Base-by-base conservation (phyloP, 2,888 invertebrate genomes). In the Tachina fera region DNA sequence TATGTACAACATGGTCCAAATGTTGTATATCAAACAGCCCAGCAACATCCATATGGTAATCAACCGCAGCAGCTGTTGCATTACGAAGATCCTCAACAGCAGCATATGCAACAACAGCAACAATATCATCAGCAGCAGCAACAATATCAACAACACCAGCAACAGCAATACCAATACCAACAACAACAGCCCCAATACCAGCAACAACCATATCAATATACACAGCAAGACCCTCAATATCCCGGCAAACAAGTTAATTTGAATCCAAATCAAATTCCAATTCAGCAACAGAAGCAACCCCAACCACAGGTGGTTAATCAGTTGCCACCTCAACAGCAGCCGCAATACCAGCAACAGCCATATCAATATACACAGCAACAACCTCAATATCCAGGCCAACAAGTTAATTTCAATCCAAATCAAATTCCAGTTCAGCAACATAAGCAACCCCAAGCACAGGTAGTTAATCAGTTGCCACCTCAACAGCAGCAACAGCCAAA, bases 191-290 rank as follows among this genome's bases (percentile, higher is more conserved):
- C 90, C 10, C 89, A 90, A 43, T 87, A 91, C 85, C 88, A 87
- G 1, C 91, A 91, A 84, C 91, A 91, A 81, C 90, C 89, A 4
- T 91, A 91, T 82, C 89, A 91, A 63, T 87, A 90, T 8, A 87
- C 63, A 51, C 83, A 87, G 41, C 90, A 90, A 45, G 80, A 90
- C 39, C 88, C 87, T 72, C 88, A 88, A 61, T 88, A 88, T 53
- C 89, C 89, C 79, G 90, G 89, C 22, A 83, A 80, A 31, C 88
- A 87, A 43, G 31, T 31, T 10, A 11, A 58, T 31, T 58, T 58
- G 3, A 84, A 87, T 41, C 87, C 86, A 13, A 76, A 79, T 10
- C 85, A 83, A 11, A 70, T 47, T 56, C 82, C 70, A 56, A 79
- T 58, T 22, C 89, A 89, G 10, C 87, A 65, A 14, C 85, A 67